Evolutionary conservation across 1,140 invertebrate species (phyloP), one percentile per base, ranked within the genome.

Genomic region (Leptopilina boulardi): DNA sequence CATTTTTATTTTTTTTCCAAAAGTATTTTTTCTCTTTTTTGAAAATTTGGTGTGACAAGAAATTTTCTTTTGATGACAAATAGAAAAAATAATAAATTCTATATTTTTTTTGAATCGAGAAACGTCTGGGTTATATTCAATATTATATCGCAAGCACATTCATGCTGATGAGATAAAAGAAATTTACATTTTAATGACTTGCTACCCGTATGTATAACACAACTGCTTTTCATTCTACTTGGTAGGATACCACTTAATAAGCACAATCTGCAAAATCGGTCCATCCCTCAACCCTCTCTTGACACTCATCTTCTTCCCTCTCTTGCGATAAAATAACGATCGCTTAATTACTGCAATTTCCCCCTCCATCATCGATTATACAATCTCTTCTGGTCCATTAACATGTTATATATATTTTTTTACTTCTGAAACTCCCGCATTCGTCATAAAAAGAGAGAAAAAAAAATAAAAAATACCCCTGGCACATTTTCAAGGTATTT

Each of bases 181-280:
- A 78, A 81, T 81, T 81, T 78, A 59, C 79, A 81, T 81, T 81
- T 78, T 81, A 81, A 81, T 81, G 73, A 73, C 71, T 42, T 71
- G 51, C 42, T 56, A 26, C 47, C 56, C 71, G 21, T 41, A 42
- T 51, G 74, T 76, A 42, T 34, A 72, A 30, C 74, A 38, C 71
- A 30, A 19, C 26, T 30, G 59, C 38, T 44, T n/a, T 70, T 26
- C n/a, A 71, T 41, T 71, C 38, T 30, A 21, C 59, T 1, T 21
- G 6, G 21, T 3, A 13, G 42, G 8, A 56, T 26, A 21, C 26
- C 73, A 56, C 44, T 74, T 74, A 74, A 74, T 74, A 54, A 74
- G 54, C 73, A 54, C 73, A 56, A 74, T 74, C 73, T 74, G 47
- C n/a, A 26, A 13, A 41, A 44, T 41, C 30, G 70, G 70, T 59